Base-by-base conservation (phyloP, 2,888 invertebrate species). In the Cephus pulcher region DNA sequence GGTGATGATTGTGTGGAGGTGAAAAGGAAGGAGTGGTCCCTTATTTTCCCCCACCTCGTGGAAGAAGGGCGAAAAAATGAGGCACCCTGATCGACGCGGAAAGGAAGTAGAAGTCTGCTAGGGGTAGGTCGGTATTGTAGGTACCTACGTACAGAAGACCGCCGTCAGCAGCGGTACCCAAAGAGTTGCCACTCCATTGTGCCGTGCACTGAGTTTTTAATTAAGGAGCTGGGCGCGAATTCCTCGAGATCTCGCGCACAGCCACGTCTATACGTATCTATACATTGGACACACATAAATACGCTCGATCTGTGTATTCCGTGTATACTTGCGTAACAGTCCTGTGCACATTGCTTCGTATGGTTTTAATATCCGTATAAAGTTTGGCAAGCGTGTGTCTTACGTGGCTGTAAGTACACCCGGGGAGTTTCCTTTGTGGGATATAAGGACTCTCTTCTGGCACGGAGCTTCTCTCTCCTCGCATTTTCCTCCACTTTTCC, bases 141-240 rank as follows among this genome's bases (percentile, higher is more conserved):
- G 74, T 75, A 75, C 80, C 82, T 82, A 78, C 76, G 78, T 76
- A 78, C 79, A 73, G 79, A 79, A 80, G 80, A 75, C 80, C 75
- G 78, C 75, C 78, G 78, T 81, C 80, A 75, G 78, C 78, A 80
- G 77, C 81, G 78, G 81, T 80, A 82, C 78, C 86, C 86, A 88
- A 88, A 89, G 89, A 89, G 89, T 89, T 88, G 87, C 89, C 87
- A 89, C 89, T 90, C 86, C 87, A 88, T 90, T 89, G 89, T 89
- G 87, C 88, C 87, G 84, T 88, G 87, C 84, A 85, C 86, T 88
- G 88, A 88, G 89, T 88, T 89, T 88, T 89, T 90, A 89, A 90
- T 89, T 88, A 90, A 90, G 89, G 87, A 88, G 89, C 85, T 81
- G 80, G 78, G 83, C 84, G 85, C 84, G 85, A 87, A 88, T 88